These are phyloP conservation scores for Hassar affinis DNA, from an alignment of 2,113 vertebrate genomes.

Conservation along the genomic window DNA sequence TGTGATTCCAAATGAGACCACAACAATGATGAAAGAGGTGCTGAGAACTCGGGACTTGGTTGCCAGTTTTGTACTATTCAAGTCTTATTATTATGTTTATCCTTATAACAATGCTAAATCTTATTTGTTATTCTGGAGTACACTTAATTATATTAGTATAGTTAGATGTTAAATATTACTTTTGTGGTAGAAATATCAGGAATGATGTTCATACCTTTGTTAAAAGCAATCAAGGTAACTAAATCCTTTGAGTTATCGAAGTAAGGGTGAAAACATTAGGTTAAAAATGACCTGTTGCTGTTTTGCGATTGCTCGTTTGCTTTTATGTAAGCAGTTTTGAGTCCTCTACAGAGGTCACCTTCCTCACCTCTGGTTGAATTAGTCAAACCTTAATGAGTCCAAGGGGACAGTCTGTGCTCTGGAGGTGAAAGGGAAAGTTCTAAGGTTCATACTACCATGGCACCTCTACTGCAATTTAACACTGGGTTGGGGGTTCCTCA, in stretches of 20 bases:
- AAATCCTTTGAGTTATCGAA: not conserved
- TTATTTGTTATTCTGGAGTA: not conserved
- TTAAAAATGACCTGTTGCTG: conserved; percentile 37
- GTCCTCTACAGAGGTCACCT: conserved; percentile 58
- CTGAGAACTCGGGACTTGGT: not conserved
- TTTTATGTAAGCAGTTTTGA: conserved; percentile 48
- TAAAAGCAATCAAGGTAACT: not conserved
- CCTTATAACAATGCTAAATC: not conserved
- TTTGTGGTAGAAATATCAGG: not conserved
- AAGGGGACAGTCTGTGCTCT: conserved; percentile 57
- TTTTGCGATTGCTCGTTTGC: conserved; percentile 64
- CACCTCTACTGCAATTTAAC: conserved; percentile 22
- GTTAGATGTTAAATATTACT: not conserved
- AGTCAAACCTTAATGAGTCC: conserved; percentile 67
- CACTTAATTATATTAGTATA: conserved; percentile 2
- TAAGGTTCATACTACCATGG: conserved; percentile 34
- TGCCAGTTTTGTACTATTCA: too few species aligned
- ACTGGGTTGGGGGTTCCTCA: conserved; percentile 1
- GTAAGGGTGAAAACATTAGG: conserved; percentile 16
- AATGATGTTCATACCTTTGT: not conserved
- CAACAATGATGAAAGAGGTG: not conserved
- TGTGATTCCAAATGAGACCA: conserved; percentile 1
- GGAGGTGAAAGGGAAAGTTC: conserved; percentile 54
- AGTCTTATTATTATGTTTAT: not conserved
- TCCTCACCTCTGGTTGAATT: conserved; percentile 61